These are phyloP conservation scores for Diabrotica virgifera DNA, from an alignment of 1,140 invertebrate genomes.

Conservation along the genomic window DNA sequence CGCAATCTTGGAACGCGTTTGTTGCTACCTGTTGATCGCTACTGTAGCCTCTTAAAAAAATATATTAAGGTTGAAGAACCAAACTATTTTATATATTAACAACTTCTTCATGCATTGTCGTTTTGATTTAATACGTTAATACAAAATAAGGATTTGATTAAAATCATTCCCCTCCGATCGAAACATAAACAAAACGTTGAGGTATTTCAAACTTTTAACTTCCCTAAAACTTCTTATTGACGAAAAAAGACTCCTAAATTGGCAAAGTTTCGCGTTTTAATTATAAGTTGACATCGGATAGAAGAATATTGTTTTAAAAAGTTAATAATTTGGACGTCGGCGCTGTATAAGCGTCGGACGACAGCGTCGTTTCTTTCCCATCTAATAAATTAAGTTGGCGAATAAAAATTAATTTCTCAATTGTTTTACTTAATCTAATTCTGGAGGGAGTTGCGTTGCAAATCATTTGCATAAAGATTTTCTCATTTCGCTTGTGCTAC, in stretches of 20 bases:
- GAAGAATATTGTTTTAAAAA: slow-evolving; percentile 19
- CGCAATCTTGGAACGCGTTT: too few species aligned
- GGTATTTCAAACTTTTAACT: not conserved
- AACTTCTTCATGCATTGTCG: too few species aligned
- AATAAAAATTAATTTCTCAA: slow-evolving; percentile 23
- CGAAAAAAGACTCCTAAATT: slow-evolving; percentile 5
- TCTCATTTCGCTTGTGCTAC: slow-evolving; percentile 2
- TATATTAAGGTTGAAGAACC: too few species aligned
- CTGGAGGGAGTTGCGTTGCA: slow-evolving; percentile 11
- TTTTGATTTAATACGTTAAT: too few species aligned
- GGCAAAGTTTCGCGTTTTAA: slow-evolving; percentile 20
- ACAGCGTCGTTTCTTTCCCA: not conserved
- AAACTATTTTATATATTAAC: too few species aligned
- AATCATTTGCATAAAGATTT: slow-evolving; percentile 19
- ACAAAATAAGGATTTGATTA: too few species aligned
- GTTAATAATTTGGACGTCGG: slow-evolving; percentile 11
- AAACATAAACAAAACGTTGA: not conserved
- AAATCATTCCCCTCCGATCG: too few species aligned
- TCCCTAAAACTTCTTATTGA: not conserved
- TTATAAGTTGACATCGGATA: slow-evolving; percentile 12
- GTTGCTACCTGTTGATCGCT: too few species aligned
- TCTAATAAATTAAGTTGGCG: slow-evolving; percentile 17
- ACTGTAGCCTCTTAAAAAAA: too few species aligned
- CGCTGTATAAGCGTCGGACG: not conserved
- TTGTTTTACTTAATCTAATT: slow-evolving; percentile 20